These are phyloP conservation scores for Perccottus glenii DNA, from an alignment of 2,113 vertebrate genomes.

Conservation along the genomic window DNA sequence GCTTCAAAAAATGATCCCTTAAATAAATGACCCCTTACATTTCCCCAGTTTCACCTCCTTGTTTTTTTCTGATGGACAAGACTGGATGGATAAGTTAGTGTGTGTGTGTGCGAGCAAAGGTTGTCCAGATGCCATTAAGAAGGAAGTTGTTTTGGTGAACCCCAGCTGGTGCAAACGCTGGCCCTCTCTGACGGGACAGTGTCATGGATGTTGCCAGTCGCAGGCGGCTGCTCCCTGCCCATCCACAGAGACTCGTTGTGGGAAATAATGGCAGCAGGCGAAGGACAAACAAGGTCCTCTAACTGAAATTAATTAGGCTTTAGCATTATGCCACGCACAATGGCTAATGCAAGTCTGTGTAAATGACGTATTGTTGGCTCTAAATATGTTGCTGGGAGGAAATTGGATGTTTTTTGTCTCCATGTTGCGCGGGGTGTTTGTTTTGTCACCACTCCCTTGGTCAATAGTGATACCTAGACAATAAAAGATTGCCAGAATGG, in stretches of 20 bases:
- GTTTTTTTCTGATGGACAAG: not conserved
- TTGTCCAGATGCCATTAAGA: conserved; percentile 53
- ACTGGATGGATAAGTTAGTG: not conserved
- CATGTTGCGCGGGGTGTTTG: conserved; percentile 41
- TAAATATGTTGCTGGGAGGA: conserved; percentile 60
- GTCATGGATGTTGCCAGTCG: conserved; percentile 58
- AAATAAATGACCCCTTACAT: no score
- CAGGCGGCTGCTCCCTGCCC: conserved; percentile 52
- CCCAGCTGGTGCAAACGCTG: conserved; percentile 59
- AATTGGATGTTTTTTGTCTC: conserved; percentile 47
- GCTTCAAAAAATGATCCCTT: not conserved
- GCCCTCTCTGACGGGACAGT: conserved; percentile 45
- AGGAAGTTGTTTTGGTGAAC: conserved; percentile 50
- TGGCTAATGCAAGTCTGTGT: conserved; percentile 57
- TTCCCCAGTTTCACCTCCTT: conserved; percentile 7
- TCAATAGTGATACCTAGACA: conserved; percentile 48
- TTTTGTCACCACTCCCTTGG: conserved; percentile 49
- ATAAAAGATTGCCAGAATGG: conserved; percentile 32
- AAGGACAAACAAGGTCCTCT: conserved; percentile 64
- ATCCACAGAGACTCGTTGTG: conserved; percentile 64
- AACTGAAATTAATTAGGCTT: conserved; percentile 75
- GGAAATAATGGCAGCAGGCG: conserved; percentile 65
- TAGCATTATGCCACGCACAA: conserved; percentile 70
- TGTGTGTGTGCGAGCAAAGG: not conserved
- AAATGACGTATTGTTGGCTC: conserved; percentile 67